Evolutionary conservation across 1,140 invertebrate genomes (phyloP), one percentile per base, ranked within the genome.

Genomic region (Phthorimaea operculella): DNA sequence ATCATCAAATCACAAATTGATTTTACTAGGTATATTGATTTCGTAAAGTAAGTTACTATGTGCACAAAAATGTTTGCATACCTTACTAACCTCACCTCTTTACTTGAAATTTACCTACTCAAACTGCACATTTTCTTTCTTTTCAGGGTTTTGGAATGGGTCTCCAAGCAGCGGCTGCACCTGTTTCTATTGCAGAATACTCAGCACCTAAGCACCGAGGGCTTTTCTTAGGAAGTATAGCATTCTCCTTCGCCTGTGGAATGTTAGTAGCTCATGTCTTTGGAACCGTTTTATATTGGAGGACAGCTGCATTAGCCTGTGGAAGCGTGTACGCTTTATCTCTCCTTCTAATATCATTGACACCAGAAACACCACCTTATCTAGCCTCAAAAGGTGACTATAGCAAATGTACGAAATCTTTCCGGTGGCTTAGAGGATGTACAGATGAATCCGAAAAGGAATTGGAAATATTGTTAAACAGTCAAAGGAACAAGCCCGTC

Each of bases 91-190:
- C n/a, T n/a, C n/a, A n/a, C n/a, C n/a, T n/a, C n/a, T n/a, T n/a
- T n/a, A n/a, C n/a, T n/a, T n/a, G n/a, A n/a, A n/a, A n/a, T n/a
- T n/a, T n/a, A 6, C 21, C 21, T 6, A 6, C 21, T 4, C 21
- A 28, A 4, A 28, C 2, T 28, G 6, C 21, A 28, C 6, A 6
- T 28, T 4, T 4, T 28, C 21, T 28, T 6, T 28, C n/a, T 50
- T 76, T 79, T 10, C 76, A 84, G 81, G 81, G 81, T 9, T 80
- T 84, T 54, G 79, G 55, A 11, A 84, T 84, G 81, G 81, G 81
- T n/a, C 56, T 83, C 0, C 81, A 84, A 63, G 81, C 81, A 1
- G 76, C 79, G 0, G 57, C 70, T 12, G 75, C 79, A 0, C 78
- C 81, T 0, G 73, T 85, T 0, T 79, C 75, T 51, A 85, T 85